phyloP scores from a whole-genome alignment of 2,797 vertebrate genomes.

The Macropus fuliginosus region DNA sequence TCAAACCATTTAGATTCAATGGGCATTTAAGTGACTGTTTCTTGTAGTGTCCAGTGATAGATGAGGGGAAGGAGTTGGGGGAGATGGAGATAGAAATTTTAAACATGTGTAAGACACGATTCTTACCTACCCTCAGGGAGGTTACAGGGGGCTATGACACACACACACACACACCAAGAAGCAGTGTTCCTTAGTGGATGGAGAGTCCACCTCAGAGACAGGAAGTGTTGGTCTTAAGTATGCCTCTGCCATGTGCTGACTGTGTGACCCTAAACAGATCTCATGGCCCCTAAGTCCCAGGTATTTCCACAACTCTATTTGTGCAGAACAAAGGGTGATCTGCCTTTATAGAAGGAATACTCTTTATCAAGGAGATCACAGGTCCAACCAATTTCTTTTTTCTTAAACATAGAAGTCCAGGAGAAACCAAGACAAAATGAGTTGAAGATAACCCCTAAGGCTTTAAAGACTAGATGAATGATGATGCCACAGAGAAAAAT shows the following conservation, averaged over 20 bases:
- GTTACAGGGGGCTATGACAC: neutral
- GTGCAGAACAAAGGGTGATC: neutral
- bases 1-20: neutral
- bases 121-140: neutral
- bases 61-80: neutral
- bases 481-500: neutral
- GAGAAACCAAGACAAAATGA: neutral
- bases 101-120: neutral
- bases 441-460: neutral
- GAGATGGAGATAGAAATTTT: neutral
- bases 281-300: neutral
- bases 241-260: neutral
- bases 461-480: neutral
- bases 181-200: neutral
- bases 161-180: neutral
- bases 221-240: neutral
- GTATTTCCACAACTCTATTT: neutral
- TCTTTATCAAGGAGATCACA: neutral
- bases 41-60: neutral
- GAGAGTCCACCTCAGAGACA: neutral
- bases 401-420: neutral
- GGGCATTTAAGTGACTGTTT: neutral
- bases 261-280: neutral
- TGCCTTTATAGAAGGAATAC: neutral
- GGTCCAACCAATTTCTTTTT: neutral